Evolutionary conservation across 2,888 invertebrate genomes (phyloP).

Genomic region (Fragum whitleyi): DNA sequence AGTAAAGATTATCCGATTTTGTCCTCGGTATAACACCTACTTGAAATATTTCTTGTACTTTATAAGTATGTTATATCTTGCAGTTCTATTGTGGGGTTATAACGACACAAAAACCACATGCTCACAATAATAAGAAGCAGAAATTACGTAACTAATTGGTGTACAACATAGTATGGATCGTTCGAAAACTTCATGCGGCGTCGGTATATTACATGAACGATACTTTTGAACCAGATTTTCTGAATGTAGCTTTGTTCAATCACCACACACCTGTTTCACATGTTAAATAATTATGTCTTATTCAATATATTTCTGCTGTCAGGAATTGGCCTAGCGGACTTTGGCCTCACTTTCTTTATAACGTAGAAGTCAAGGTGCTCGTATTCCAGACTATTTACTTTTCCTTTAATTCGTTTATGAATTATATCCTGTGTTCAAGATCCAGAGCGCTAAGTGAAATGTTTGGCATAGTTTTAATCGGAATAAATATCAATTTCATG

Average conservation of each 20-base stretch:
- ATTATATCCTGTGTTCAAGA: too few species aligned
- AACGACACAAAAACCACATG: not conserved
- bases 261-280: slow-evolving; percentile 2
- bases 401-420: too few species aligned
- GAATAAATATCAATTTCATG: too few species aligned
- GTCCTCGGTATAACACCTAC: too few species aligned
- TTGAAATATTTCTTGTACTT: too few species aligned
- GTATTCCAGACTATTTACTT: too few species aligned
- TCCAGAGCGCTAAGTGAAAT: too few species aligned
- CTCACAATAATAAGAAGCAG: not conserved
- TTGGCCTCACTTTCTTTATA: not conserved
- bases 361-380: not conserved
- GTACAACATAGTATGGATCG: not conserved
- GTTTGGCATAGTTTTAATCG: too few species aligned
- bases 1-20: too few species aligned
- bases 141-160: not conserved
- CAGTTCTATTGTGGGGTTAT: not conserved
- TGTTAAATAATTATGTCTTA: not conserved
- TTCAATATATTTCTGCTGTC: not conserved
- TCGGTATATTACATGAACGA: not conserved
- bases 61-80: not conserved
- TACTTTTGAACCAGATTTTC: not conserved
- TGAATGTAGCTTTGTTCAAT: not conserved
- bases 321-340: not conserved
- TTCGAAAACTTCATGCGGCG: not conserved